Base-by-base conservation (phyloP, 2,888 invertebrate species). In the Acrobasis suavella region DNA sequence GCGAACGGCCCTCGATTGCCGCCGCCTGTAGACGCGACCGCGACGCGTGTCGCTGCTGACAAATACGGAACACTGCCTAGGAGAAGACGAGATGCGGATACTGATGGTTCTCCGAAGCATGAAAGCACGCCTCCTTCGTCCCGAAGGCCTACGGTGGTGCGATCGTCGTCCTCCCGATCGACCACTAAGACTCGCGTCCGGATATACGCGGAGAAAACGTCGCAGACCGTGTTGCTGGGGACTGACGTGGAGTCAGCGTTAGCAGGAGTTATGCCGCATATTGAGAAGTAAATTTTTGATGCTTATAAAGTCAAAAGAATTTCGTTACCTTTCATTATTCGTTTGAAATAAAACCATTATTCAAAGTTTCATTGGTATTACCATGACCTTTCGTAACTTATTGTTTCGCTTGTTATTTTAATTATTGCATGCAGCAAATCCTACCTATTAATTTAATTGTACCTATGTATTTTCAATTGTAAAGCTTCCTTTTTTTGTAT, bases 11-110 rank as follows among this genome's bases (percentile, higher is more conserved):
- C 87, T 8, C 81, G 93, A 60, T 78, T 91, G 66, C 67, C 87
- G 22, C 72, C 83, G 38, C 80, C 81, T 0, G 68, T 83, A 1
- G 91, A 90, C 62, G 74, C 83, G 2, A 81, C 71, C 56, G 90
- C 90, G 8, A 80, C 90, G 6, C 81, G 91, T 9, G 75, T 93
- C 16, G 93, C 95, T 0, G 91, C 95, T 12, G 96, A 96, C 75
- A 95, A 96, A 71, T 96, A 96, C 73, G 96, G 95, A 9, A 97
- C 97, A 0, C 81, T 97, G 51, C 97, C 97, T 0, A 93, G 97
- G 50, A 93, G 96, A 62, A 92, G 95, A 67, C 94, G 95, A 70
- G 95, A 95, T 61, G 94, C 93, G 69, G 94, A 94, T 1, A 91
- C 93, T 3, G 94, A 94, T 66, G 92, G 93, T 64, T 92, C 92